Conservation (phyloP, 2,113 vertebrate genomes). For the Pachypanchax playfairii region DNA sequence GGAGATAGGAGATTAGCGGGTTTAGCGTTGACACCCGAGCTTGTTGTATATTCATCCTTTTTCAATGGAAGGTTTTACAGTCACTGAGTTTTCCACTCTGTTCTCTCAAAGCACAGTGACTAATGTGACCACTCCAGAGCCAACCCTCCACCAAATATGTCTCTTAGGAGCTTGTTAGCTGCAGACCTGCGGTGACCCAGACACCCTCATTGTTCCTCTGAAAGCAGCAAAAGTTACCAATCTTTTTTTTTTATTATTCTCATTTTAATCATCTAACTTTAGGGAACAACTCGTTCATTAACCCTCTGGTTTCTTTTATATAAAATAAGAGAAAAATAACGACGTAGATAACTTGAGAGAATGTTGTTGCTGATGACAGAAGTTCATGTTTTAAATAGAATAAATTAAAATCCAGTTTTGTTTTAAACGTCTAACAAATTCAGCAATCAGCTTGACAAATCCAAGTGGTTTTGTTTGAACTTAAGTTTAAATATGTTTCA, state of each 20-base stretch:
- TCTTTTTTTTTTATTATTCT: neutral
- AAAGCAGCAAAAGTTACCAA: slow-evolving; percentile 39
- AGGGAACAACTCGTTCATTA: neutral
- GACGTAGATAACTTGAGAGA: neutral
- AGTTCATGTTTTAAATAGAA: neutral
- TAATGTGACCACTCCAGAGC: slow-evolving; percentile 49
- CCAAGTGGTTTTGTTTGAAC: neutral
- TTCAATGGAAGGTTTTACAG: slow-evolving; percentile 55
- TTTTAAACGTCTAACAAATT: neutral
- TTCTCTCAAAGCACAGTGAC: slow-evolving; percentile 58
- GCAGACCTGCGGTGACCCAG: slow-evolving; percentile 59
- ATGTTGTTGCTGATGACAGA: neutral
- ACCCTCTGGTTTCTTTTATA: neutral
- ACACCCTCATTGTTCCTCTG: slow-evolving; percentile 37
- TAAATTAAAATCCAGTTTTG: neutral
- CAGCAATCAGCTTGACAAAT: neutral
- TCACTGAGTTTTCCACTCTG: slow-evolving; percentile 55
- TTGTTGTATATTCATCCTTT: slow-evolving; percentile 42
- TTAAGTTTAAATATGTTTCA: neutral
- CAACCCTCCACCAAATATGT: slow-evolving; percentile 54
- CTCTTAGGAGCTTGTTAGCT: slow-evolving; percentile 73
- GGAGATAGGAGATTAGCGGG: slow-evolving; percentile 8
- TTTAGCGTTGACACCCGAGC: slow-evolving; percentile 41
- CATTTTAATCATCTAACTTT: neutral
- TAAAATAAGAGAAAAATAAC: neutral